Conservation (phyloP, 2,888 invertebrate species). For the Pogonocherus hispidulus region DNA sequence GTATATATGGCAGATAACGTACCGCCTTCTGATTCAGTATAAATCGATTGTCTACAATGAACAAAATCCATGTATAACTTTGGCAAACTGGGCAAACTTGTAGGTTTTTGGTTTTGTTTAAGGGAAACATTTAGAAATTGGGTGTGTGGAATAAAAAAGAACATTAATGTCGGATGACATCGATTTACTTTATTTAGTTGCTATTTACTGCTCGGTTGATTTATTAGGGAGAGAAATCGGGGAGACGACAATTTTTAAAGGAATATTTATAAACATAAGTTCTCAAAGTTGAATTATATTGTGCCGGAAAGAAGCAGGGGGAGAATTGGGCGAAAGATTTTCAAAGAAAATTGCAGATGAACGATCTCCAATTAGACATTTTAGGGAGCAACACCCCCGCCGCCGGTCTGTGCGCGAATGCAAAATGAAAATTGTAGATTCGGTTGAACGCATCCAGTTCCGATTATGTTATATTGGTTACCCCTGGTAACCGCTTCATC, state of each 20-base stretch:
- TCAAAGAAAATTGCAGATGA: conserved; percentile 53
- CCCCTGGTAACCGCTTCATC: conserved; percentile 56
- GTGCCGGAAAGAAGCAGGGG: conserved; percentile 36
- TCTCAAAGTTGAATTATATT: conserved; percentile 32
- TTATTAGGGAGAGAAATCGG: background rate
- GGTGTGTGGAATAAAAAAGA: no score
- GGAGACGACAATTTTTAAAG: conserved; percentile 12
- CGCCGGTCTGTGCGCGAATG: conserved; percentile 51
- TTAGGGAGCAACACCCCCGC: conserved; percentile 44
- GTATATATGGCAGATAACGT: no score
- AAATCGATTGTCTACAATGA: no score
- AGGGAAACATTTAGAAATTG: no score
- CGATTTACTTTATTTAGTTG: background rate
- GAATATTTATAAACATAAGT: conserved; percentile 40
- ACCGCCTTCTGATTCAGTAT: no score
- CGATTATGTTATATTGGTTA: conserved; percentile 60
- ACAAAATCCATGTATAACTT: no score
- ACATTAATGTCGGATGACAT: background rate
- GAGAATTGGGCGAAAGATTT: conserved; percentile 47
- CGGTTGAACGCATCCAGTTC: conserved; percentile 57
- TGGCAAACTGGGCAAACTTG: no score
- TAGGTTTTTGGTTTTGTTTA: no score
- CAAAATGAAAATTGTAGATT: conserved; percentile 60
- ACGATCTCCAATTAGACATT: conserved; percentile 53
- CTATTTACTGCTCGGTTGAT: background rate